Conservation (phyloP, 1,140 invertebrate species). For the Penaeus vannamei region DNA sequence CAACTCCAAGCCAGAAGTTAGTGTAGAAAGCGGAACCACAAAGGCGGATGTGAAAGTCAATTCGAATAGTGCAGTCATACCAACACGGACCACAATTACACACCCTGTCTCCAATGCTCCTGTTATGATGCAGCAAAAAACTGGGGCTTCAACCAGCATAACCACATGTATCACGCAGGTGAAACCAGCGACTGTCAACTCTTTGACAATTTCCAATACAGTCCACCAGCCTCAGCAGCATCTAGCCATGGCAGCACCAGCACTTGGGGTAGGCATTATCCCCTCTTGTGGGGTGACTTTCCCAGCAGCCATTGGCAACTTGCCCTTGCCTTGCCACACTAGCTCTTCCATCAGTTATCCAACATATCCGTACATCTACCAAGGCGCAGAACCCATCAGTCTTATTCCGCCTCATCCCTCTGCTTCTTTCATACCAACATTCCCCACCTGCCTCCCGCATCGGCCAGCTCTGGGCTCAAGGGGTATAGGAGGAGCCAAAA, state of each 20-base stretch:
- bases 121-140: slow-evolving; percentile 25
- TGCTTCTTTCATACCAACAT: slow-evolving; percentile 47
- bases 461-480: slow-evolving; percentile 51
- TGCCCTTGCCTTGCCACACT: slow-evolving; percentile 56
- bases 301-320: slow-evolving; percentile 44
- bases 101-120: slow-evolving; percentile 7
- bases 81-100: slow-evolving; percentile 12
- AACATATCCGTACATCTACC: slow-evolving; percentile 58
- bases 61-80: slow-evolving; percentile 1
- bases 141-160: slow-evolving; percentile 26
- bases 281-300: slow-evolving; percentile 52
- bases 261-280: slow-evolving; percentile 54
- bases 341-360: slow-evolving; percentile 52
- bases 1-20: slow-evolving; percentile 44
- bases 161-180: background rate
- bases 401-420: slow-evolving; percentile 47
- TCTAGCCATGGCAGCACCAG: slow-evolving; percentile 39
- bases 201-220: background rate
- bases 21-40: background rate
- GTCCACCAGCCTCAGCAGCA: slow-evolving; percentile 44
- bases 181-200: background rate
- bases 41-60: slow-evolving; percentile 20
- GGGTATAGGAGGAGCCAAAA: slow-evolving; percentile 48
- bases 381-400: slow-evolving; percentile 48
- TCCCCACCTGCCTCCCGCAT: slow-evolving; percentile 49